These are phyloP conservation scores for Cheilosia variabilis DNA, from an alignment of 2,888 invertebrate genomes.

Conservation along the genomic window DNA sequence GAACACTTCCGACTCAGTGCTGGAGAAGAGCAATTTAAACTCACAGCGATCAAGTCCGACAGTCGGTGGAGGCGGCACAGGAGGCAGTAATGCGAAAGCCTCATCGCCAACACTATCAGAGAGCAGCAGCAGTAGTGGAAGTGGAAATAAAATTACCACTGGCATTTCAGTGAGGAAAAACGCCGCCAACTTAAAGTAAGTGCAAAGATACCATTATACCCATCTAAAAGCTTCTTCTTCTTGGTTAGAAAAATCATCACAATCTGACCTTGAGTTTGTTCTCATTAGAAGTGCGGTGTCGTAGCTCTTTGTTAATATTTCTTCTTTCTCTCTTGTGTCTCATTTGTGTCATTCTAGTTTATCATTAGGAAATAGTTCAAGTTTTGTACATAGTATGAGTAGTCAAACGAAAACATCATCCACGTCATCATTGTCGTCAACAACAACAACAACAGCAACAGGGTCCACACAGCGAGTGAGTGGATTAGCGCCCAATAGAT, in stretches of 20 bases:
- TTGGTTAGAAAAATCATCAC: slow-evolving; percentile 20
- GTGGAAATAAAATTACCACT: slow-evolving; percentile 62
- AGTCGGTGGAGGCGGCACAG: slow-evolving; percentile 45
- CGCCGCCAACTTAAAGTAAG: slow-evolving; percentile 83
- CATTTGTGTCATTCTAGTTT: slow-evolving; percentile 78
- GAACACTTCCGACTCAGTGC: slow-evolving; percentile 87
- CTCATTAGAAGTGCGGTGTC: slow-evolving; percentile 11
- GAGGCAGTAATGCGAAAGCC: slow-evolving; percentile 78
- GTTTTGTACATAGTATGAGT: slow-evolving; percentile 83
- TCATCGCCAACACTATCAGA: slow-evolving; percentile 82
- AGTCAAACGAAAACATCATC: slow-evolving; percentile 79
- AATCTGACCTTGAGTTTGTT: slow-evolving; percentile 12
- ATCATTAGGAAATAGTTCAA: slow-evolving; percentile 82
- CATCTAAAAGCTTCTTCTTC: neutral
- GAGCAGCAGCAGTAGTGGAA: slow-evolving; percentile 79
- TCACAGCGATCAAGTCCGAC: slow-evolving; percentile 77
- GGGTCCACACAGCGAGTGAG: slow-evolving; percentile 77
- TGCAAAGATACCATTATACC: slow-evolving; percentile 33
- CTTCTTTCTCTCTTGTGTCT: slow-evolving; percentile 76
- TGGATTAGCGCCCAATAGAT: slow-evolving; percentile 82
- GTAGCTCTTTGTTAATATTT: slow-evolving; percentile 52
- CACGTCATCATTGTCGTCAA: slow-evolving; percentile 76
- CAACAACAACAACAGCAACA: slow-evolving; percentile 66
- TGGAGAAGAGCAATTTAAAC: slow-evolving; percentile 82
- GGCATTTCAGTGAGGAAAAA: slow-evolving; percentile 81